Evolutionary conservation across 2,888 invertebrate genomes (phyloP).

Genomic region (Lucinisca nassula): DNA sequence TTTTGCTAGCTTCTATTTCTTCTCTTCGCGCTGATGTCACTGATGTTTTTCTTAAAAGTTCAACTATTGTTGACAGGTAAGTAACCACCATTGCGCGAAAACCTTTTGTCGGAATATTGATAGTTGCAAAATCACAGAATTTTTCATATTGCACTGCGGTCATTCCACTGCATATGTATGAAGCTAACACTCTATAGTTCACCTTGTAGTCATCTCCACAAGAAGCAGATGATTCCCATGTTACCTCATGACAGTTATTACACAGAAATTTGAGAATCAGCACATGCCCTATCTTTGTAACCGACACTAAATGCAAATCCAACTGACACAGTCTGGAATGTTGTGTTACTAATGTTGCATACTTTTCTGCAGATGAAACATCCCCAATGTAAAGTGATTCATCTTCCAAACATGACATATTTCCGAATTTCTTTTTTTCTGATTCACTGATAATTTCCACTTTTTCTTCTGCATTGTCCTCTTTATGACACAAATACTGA

Average conservation of each 20-base stretch:
- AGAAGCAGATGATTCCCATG: conserved; percentile 23
- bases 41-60: not conserved
- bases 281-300: conserved; percentile 36
- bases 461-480: not conserved
- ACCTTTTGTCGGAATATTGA: not conserved
- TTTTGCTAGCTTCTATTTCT: not conserved
- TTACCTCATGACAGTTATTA: not conserved
- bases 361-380: not conserved
- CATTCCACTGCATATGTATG: conserved; percentile 32
- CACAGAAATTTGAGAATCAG: conserved; percentile 1
- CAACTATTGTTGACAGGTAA: conserved; percentile 17
- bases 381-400: not conserved
- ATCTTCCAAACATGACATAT: not conserved
- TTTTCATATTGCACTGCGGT: conserved; percentile 25
- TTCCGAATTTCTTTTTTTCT: not conserved
- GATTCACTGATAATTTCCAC: not conserved
- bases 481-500: not conserved
- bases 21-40: not conserved
- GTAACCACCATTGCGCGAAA: not conserved
- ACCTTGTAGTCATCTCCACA: conserved; percentile 27
- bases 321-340: not conserved
- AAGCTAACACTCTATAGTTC: conserved; percentile 7
- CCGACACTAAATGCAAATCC: not conserved
- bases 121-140: conserved; percentile 23
- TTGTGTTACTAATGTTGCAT: not conserved